Evolutionary conservation across 2,888 invertebrate genomes (phyloP), one percentile per base, ranked within the genome.

Genomic region (Eupithecia subfuscata): DNA sequence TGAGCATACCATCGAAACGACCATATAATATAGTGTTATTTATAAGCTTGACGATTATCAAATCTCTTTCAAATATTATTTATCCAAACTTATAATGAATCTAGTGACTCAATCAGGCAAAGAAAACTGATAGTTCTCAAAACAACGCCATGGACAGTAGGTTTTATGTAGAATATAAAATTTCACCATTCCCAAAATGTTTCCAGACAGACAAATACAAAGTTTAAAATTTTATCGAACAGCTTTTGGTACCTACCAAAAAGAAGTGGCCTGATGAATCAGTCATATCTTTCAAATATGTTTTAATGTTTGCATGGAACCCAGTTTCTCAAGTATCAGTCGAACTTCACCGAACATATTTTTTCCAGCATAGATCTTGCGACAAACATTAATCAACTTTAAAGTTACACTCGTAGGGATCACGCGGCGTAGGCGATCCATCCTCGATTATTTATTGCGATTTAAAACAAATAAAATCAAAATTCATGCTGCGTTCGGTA

Each of bases 381-480:
- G 86, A 85, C 87, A 87, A 82, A 84, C 88, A 86, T 91, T 87
- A 84, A 90, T 92, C 91, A 92, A 89, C 90, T 91, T 91, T 91
- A 91, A 90, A 87, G 89, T 86, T 86, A 86, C 83, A 83, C 84
- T 84, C 81, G 85, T 82, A 83, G 87, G 86, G 84, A 87, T 88
- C 89, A 89, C 84, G 89, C 85, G 82, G 90, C 78, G 90, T 82
- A 84, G 86, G 88, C 84, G 84, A 85, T 87, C 85, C 82, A 82
- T 83, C 79, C 78, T 76, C 81, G 81, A 84, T 89, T 85, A 91
- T 91, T 91, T 91, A 92, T 91, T 86, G 86, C 86, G 82, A 89
- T 89, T 88, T 87, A 88, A 91, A 90, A 90, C 90, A 91, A 91
- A 91, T 90, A 90, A 85, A 87, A 88, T 89, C 92, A 89, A 90